These are phyloP conservation scores for Apis mellifera DNA, from an alignment of 1,140 invertebrate genomes.

Conservation along the genomic window Amel_HAv3.1 CM009936.2:6462001-6462500, in stretches of 20 bases:
- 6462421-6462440: no score
- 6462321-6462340: slow-evolving; percentile 3
- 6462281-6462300: neutral
- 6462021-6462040: neutral
- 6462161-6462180: slow-evolving; percentile 51
- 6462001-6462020: neutral
- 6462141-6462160: slow-evolving; percentile 55
- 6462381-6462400: neutral
- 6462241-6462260: slow-evolving; percentile 30
- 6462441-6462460: no score
- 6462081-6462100: slow-evolving; percentile 20
- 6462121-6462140: slow-evolving; percentile 43
- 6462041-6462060: neutral
- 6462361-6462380: neutral
- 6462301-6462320: slow-evolving; percentile 1
- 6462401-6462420: no score
- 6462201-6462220: slow-evolving; percentile 42
- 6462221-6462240: slow-evolving; percentile 23
- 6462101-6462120: slow-evolving; percentile 40
- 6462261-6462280: neutral
- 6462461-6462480: no score
- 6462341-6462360: slow-evolving; percentile 4
- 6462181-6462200: slow-evolving; percentile 54
- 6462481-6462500: no score
- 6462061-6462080: slow-evolving; percentile 18